Base-by-base conservation (phyloP, 1,140 invertebrate species). In the Drosophila seguyi region DNA sequence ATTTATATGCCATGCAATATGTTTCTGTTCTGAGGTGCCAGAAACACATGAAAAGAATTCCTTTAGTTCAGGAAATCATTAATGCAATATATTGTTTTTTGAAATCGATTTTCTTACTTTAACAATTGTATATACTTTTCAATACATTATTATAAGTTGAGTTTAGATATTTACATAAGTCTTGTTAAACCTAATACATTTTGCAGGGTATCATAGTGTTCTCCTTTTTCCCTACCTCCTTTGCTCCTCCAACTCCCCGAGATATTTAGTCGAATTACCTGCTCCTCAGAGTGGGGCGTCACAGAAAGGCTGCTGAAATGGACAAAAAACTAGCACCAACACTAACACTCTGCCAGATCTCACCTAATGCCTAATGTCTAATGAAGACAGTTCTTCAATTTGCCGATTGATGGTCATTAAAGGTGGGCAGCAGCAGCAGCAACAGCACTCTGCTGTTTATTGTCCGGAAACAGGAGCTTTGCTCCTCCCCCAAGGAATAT, bases 361-460 rank as follows among this genome's bases (percentile, higher is more conserved):
- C 42, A 20, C 52, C 52, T 38, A 55, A 38, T 57, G 56, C 60
- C 44, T 58, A 57, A 48, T 58, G 58, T 44, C 78, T 90, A 90
- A 90, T 90, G 81, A 90, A 90, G 85, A 90, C 75, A 73, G 66
- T 85, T 85, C 78, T 81, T 85, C 77, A 90, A 73, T 85, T 85
- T 85, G 82, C 66, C 82, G 78, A 81, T 85, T 77, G 82, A 68
- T 85, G 62, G 81, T 72, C 81, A 75, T 84, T 84, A 80, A 72
- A 57, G 56, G 58, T 44, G 60, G 56, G 65, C 27, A 16, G 29
- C 25, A 29, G 45, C 45, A 29, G 45, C 29, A 53, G n/a, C n/a
- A n/a, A n/a, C n/a, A n/a, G 52, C 20, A 38, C 52, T 25, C 52
- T 41, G 65, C 66, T 38, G 22, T 38, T 72, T 57, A 42, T 41